These are phyloP conservation scores for Caenorhabditis afra DNA, from an alignment of 2,888 invertebrate species.

Conservation along the genomic window DNA sequence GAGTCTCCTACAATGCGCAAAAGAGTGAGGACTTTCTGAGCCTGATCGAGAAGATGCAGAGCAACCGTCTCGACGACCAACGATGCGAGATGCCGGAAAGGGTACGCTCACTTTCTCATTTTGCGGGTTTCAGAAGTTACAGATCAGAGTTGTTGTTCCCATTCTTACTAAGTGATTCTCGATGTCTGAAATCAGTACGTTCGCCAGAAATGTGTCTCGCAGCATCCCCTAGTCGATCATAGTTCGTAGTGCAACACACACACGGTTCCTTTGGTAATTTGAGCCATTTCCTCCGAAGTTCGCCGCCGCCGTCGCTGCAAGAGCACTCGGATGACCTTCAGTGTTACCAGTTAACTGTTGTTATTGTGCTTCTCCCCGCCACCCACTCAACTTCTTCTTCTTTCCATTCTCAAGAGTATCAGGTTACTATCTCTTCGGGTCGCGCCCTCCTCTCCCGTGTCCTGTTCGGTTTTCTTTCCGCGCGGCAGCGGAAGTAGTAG, in stretches of 20 bases:
- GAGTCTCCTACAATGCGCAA: conserved; percentile 59
- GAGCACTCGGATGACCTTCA: background rate
- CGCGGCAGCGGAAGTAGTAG: conserved; percentile 4
- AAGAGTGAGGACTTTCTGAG: conserved; percentile 89
- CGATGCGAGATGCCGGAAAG: conserved; percentile 90
- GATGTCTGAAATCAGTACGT: no score
- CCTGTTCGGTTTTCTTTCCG: conserved; percentile 10
- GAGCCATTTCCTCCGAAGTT: conserved; percentile 7
- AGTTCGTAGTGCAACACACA: no score
- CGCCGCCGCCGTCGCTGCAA: conserved; percentile 1
- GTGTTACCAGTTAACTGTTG: conserved; percentile 13
- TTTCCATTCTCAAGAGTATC: conserved; percentile 16
- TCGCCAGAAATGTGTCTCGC: no score
- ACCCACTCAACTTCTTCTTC: conserved; percentile 8
- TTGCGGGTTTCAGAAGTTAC: background rate
- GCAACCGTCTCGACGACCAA: conserved; percentile 95
- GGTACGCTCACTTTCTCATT: conserved; percentile 43
- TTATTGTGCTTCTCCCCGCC: conserved; percentile 18
- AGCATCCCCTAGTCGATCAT: no score
- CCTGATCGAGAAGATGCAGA: conserved; percentile 93
- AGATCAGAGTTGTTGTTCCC: conserved; percentile 17
- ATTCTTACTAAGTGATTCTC: no score
- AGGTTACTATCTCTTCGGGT: conserved; percentile 1
- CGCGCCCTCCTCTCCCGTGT: background rate
- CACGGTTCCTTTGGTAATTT: conserved; percentile 1